A percentile compares a stretch with the other conserved stretches of the same genome.
phyloP scores from a whole-genome alignment of 2,797 vertebrate species.

The Lepilemur ruficaudatus region DNA sequence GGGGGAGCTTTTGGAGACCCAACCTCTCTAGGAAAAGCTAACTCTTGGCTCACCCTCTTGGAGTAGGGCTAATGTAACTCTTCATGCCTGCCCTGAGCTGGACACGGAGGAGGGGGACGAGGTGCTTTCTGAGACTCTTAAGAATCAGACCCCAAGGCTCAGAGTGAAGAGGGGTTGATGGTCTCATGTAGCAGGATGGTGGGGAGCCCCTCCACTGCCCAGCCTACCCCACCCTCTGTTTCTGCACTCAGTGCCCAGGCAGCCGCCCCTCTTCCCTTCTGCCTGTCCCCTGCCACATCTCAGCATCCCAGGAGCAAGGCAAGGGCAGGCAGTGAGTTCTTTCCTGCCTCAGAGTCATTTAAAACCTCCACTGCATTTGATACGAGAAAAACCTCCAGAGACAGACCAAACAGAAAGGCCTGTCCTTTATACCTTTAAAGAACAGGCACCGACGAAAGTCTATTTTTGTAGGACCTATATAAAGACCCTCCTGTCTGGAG shows the following conservation, averaged over 20 bases:
- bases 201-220: neutral
- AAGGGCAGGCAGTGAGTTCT: neutral
- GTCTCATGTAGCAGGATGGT: neutral
- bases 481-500: neutral
- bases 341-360: neutral
- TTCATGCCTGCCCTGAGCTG: neutral
- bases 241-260: neutral
- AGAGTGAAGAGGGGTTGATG: neutral
- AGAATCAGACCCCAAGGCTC: neutral
- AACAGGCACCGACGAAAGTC: neutral
- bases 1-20: conserved; percentile 44
- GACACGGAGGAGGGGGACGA: fast-evolving
- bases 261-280: neutral
- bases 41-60: fast-evolving
- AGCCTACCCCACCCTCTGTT: neutral
- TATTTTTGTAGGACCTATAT: conserved; percentile 12
- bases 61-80: neutral
- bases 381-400: neutral
- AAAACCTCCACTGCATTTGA: neutral
- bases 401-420: neutral
- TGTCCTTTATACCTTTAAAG: neutral
- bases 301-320: neutral
- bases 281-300: neutral
- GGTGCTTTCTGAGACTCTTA: neutral
- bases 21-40: neutral